phyloP scores from a whole-genome alignment of 2,888 invertebrate species.

The Crocallis elinguaria region DNA sequence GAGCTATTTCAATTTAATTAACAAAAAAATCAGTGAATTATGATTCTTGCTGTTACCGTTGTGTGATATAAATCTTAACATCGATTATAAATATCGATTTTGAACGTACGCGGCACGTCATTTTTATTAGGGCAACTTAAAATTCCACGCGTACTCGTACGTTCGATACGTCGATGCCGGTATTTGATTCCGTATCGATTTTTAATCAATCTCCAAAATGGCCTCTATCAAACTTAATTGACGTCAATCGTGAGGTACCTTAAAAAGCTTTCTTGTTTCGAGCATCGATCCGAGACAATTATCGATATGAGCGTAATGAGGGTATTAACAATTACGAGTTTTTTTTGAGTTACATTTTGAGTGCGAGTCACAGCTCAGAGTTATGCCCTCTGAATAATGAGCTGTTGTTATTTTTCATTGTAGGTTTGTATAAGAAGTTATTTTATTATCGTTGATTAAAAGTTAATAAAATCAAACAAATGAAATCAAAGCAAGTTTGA shows the following conservation, averaged over 20 bases:
- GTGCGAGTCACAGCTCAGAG: slow-evolving; percentile 9
- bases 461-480: neutral
- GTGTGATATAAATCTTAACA: slow-evolving; percentile 39
- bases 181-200: slow-evolving; percentile 66
- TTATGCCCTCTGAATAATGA: slow-evolving; percentile 24
- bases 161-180: slow-evolving; percentile 28
- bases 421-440: neutral
- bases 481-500: neutral
- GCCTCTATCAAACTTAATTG: slow-evolving; percentile 77
- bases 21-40: slow-evolving; percentile 44
- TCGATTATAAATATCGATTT: slow-evolving; percentile 48
- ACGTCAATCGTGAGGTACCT: slow-evolving; percentile 64
- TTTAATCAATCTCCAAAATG: slow-evolving; percentile 75
- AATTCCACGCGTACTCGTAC: slow-evolving; percentile 51
- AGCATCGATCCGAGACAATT: slow-evolving; percentile 43
- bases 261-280: slow-evolving; percentile 56
- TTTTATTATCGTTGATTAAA: neutral
- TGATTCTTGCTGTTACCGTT: slow-evolving; percentile 38
- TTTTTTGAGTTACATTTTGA: slow-evolving; percentile 16
- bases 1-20: slow-evolving; percentile 33
- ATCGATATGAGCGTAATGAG: slow-evolving; percentile 36
- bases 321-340: slow-evolving; percentile 11
- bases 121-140: slow-evolving; percentile 56
- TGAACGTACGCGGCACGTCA: slow-evolving; percentile 40
- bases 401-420: slow-evolving; percentile 8